Evolutionary conservation across 2,113 vertebrate species (phyloP).

Genomic region (Percina caprodes): DNA sequence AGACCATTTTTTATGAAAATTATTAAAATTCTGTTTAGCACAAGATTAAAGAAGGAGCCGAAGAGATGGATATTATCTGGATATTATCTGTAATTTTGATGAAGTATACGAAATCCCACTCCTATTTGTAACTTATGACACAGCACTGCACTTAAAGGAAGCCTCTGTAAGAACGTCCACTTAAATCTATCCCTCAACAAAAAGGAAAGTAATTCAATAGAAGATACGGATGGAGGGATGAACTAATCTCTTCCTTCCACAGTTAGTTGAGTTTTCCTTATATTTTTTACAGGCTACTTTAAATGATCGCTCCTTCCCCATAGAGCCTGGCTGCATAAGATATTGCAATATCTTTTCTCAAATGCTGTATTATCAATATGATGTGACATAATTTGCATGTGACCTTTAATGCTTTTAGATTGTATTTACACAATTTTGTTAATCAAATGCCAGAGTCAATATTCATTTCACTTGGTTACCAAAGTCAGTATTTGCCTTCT

Average conservation of each 20-base stretch:
- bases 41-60: slow-evolving; percentile 57
- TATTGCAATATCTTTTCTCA: background rate
- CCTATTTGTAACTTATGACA: slow-evolving; percentile 50
- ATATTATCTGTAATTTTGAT: slow-evolving; percentile 48
- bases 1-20: slow-evolving; percentile 18
- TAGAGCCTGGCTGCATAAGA: background rate
- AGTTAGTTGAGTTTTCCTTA: background rate
- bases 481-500: too few species aligned
- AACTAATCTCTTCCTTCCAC: slow-evolving; percentile 26
- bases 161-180: slow-evolving; percentile 20
- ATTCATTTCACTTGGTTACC: background rate
- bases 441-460: background rate
- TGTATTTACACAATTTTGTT: background rate
- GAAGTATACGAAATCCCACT: slow-evolving; percentile 47
- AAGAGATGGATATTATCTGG: slow-evolving; percentile 46
- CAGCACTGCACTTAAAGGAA: slow-evolving; percentile 23
- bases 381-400: background rate
- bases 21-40: slow-evolving; percentile 65
- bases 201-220: slow-evolving; percentile 12
- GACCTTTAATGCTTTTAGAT: background rate
- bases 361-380: background rate
- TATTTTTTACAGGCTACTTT: slow-evolving; percentile 19
- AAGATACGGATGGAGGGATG: background rate
- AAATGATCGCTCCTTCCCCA: background rate
- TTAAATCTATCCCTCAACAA: slow-evolving; percentile 36